Base-by-base conservation (phyloP, 2,797 vertebrate genomes). In the Lepilemur ruficaudatus region DNA sequence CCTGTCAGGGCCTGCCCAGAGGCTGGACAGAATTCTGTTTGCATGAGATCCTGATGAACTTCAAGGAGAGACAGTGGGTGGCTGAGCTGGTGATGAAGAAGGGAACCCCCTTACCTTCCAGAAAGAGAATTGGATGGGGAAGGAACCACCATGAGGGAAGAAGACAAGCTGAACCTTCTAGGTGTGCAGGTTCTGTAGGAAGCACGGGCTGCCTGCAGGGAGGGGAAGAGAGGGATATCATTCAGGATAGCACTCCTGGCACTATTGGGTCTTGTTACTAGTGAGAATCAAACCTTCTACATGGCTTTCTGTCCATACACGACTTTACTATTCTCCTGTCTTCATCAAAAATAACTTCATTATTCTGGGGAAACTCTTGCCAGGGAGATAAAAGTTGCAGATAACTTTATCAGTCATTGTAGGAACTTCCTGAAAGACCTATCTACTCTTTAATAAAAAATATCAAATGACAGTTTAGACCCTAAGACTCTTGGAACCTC, bases 401-500 rank as follows among this genome's bases (percentile, higher is more conserved):
- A 57, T 70, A 57, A 85, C 35, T 80, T 85, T 50, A 75, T 72
- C 72, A 14, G 63, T 61, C 59, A 35, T 73, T 81, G 22, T 5
- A 72, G 43, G 38, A 85, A 93, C 15, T 86, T 80, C 13, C 57
- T 79, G 73, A 73, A 70, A 89, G 10, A 55, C 2, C 1, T 63
- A 79, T 57, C 10, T 57, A 80, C 18, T 67, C 84, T 97, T 96
- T 92, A 80, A 89, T 65, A 69, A 85, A 59, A 80, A 50, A 18
- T 41, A 50, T 69, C 81, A 65, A 52, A 86, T 38, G 55, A 78
- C 17, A 52, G 5, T 69, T 92, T 90, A 72, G 20, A 59, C n/a
- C 35, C 35, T 80, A 72, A 48, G 63, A 93, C 46, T 41, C 48
- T 91, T 85, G 55, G 43, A 83, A 79, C 6, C 35, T 80, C 41